Evolutionary conservation across 1,140 invertebrate species (phyloP), one percentile per base, ranked within the genome.

Genomic region (Lepidurus couesii): DNA sequence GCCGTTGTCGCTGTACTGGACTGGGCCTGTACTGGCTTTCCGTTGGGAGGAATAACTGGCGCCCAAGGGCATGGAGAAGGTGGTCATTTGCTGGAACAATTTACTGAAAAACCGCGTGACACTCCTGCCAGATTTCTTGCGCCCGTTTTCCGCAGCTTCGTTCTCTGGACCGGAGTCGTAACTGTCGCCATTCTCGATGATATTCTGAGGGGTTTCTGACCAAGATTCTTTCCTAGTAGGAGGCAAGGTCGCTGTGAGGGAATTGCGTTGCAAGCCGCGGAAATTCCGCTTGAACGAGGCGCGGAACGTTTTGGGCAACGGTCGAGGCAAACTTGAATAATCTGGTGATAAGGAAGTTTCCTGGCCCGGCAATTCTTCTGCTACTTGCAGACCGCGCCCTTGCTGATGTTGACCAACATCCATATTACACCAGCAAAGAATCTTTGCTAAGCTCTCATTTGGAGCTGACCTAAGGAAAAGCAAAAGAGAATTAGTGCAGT

Each of bases 401-500:
- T 65, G 53, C 53, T 16, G 53, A 65, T 65, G 53, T 65, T 65
- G 53, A 65, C 8, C 53, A 65, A 65, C 53, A 65, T 65, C 53
- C 53, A 65, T 65, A 65, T 65, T 65, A 65, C 21, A 65, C 45
- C 45, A 47, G 13, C 53, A 65, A 65, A 21, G 21, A 21, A 65
- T 21, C 53, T 65, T 65, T 21, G 53, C 13, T 65, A 65, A 65
- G 53, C 53, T 65, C 53, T 9, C 53, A 65, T 65, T 65, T 65
- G 53, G 45, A 65, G 13, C 21, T 65, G 5, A 21, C 8, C 53
- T 21, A 65, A 34, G 4, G 53, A 65, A 65, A 65, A 65, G 53
- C 16, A 1, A 65, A 9, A 65, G 53, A 3, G 21, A 65, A 13
- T 65, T 7, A 4, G 21, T 11, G 21, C 16, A 11, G 2, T 65